Conservation (phyloP, 2,797 vertebrate genomes). For the Danio albolineatus region DNA sequence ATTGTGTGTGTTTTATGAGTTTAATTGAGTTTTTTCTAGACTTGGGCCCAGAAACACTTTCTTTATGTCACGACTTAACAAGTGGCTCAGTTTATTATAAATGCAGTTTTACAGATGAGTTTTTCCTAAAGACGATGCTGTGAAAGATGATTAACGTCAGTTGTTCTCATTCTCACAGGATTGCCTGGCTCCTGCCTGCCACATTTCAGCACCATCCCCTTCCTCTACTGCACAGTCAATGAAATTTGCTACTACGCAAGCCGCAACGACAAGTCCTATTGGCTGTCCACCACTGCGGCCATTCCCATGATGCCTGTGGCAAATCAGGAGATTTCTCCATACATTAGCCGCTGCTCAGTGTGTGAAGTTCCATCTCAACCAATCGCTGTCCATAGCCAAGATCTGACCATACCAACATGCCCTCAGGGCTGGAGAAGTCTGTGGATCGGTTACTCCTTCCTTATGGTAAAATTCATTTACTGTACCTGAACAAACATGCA, state of each 20-base stretch:
- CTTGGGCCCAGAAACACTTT: too few relatives aligned
- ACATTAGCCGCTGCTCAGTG: slow-evolving; percentile 95
- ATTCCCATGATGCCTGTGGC: slow-evolving; percentile 97
- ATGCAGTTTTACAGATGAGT: not conserved
- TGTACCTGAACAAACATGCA: not conserved
- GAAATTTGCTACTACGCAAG: slow-evolving; percentile 94
- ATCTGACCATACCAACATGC: slow-evolving; percentile 88
- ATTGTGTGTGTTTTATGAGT: too few relatives aligned
- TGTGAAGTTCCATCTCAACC: slow-evolving; percentile 93
- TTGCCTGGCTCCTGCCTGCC: slow-evolving; percentile 94
- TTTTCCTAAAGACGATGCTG: not conserved
- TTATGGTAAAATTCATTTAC: slow-evolving; percentile 84
- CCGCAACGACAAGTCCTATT: slow-evolving; percentile 96
- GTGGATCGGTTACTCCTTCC: slow-evolving; percentile 98
- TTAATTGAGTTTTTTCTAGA: too few relatives aligned
- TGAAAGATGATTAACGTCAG: not conserved
- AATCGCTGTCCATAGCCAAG: slow-evolving; percentile 94
- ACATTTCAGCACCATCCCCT: slow-evolving; percentile 95
- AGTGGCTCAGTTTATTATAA: not conserved
- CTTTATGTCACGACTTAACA: too few relatives aligned
- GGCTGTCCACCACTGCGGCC: slow-evolving; percentile 93
- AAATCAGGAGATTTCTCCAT: slow-evolving; percentile 83
- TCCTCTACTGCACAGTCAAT: slow-evolving; percentile 94
- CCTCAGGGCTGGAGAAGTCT: slow-evolving; percentile 93
- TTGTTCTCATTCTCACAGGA: slow-evolving; percentile 74